Evolutionary conservation across 2,888 invertebrate species (phyloP), one percentile per base, ranked within the genome.

Genomic region (Noctua janthina): DNA sequence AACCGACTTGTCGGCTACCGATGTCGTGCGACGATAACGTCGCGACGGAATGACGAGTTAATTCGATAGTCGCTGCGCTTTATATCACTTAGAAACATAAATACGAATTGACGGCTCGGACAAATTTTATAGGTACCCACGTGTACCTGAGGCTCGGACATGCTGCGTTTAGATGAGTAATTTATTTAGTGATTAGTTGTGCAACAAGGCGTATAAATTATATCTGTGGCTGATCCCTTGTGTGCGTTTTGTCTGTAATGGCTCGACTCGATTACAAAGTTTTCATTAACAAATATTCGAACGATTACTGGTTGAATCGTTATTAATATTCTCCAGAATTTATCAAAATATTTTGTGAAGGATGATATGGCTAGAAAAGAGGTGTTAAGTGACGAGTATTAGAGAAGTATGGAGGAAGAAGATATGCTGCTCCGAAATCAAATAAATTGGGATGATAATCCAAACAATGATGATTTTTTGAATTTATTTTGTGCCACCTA

Each of bases 41-140:
- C 94, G 67, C 91, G 87, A 86, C 88, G 86, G 91, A 91, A 93
- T 94, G 95, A 96, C 92, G 95, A 93, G 93, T 95, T 96, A 95
- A 96, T 96, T 95, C 94, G 94, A 95, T 94, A 94, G 93, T 90
- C 90, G 90, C 91, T 91, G 93, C 92, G 92, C 93, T 93, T 93
- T 93, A 90, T 90, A 92, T 91, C 91, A 88, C 89, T 90, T 91
- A 92, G 91, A 91, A 91, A 93, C 89, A 93, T 91, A 92, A 93
- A 94, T 93, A 90, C 81, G 91, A 93, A 91, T 89, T 92, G 94
- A 94, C 94, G 90, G 91, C 83, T 91, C 87, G 86, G 92, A 93
- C 91, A 92, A 92, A 93, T 92, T 85, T 81, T 87, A 81, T 82
- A 85, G 66, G 81, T 85, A 90, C 82, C 78, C 87, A 92, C 71